Percentiles rank a stretch among this genome's conserved stretches.
phyloP scores from a whole-genome alignment of 2,888 invertebrate genomes.

The Metacarcinus magister region DNA sequence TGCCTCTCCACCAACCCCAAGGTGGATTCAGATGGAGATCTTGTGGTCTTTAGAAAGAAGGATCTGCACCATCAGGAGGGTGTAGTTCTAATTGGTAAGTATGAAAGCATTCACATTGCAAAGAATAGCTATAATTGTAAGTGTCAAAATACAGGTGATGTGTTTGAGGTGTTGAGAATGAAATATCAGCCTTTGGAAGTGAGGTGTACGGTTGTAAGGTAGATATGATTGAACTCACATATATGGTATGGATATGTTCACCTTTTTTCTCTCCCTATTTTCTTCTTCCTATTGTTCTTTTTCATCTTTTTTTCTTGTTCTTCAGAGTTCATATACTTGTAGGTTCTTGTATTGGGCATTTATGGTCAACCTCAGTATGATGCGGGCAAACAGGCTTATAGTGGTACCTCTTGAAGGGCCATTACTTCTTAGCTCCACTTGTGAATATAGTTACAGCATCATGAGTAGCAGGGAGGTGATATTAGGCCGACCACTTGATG shows the following conservation, averaged over 20 bases:
- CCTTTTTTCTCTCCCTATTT: neutral
- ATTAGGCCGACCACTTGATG: too few species aligned
- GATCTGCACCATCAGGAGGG: constrained; percentile 72
- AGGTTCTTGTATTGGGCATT: too few species aligned
- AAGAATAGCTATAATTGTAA: neutral
- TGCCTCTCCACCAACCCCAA: neutral
- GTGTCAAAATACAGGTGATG: neutral
- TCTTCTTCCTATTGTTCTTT: neutral
- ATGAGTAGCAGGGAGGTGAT: too few species aligned
- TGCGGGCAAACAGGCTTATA: too few species aligned
- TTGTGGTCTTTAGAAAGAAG: constrained; percentile 76
- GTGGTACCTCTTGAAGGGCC: too few species aligned
- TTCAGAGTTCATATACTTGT: too few species aligned
- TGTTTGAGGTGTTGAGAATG: neutral
- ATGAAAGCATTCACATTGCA: neutral
- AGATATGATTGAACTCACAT: too few species aligned
- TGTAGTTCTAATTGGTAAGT: constrained; percentile 80
- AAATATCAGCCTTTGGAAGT: neutral
- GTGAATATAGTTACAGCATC: too few species aligned
- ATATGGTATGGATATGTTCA: too few species aligned
- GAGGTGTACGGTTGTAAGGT: too few species aligned
- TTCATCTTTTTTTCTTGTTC: neutral
- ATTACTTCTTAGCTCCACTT: too few species aligned
- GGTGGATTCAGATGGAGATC: constrained; percentile 81
- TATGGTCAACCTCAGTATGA: too few species aligned